Base-by-base conservation (phyloP, 2,797 vertebrate species). In the Lithobates sylvaticus region DNA sequence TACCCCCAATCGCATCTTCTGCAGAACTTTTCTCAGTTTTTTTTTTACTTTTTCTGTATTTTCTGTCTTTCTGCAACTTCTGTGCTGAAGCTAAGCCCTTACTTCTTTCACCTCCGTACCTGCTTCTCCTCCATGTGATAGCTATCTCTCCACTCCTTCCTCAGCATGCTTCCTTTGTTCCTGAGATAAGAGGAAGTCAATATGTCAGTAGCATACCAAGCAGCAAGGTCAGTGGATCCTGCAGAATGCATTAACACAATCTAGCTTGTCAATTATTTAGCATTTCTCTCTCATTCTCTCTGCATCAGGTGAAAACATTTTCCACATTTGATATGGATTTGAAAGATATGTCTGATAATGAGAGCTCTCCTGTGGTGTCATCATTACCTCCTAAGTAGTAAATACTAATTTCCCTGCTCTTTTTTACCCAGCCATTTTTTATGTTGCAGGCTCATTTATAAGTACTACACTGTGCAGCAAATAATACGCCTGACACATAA, bases 341-440 rank as follows among this genome's bases (percentile, higher is more conserved):
- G 26, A 80, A 65, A 80, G 42, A 3, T 32, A 84, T 88, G 88
- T 91, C 84, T 90, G 82, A 87, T 89, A 91, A 91, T 87, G 89
- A 91, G 67, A 71, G 23, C 32, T 72, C n/a, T 39, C 74, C 10
- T 44, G 26, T 72, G 29, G 65, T 26, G 61, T 34, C 39, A n/a
- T 64, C 36, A 76, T 83, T 50, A 76, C 36, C 29, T n/a, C 36
- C 36, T 68, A 67, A 68, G 72, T 42, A 32, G 61, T 68, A 75
- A 71, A 64, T 78, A 58, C 26, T 23, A 71, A 64, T 42, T 64
- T 15, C 16, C 42, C 34, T 39, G 50, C 26, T 80, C 68, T 23
- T 42, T 29, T 39, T 9, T 81, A 71, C 47, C 10, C 18, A 81
- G 12, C 13, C 29, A 61, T 61, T 61, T 61, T 18, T 61, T 23